A percentile compares a stretch with the other conserved stretches of the same genome.
phyloP scores from a whole-genome alignment of 2,113 vertebrate genomes.

The Xenus cinereus region DNA sequence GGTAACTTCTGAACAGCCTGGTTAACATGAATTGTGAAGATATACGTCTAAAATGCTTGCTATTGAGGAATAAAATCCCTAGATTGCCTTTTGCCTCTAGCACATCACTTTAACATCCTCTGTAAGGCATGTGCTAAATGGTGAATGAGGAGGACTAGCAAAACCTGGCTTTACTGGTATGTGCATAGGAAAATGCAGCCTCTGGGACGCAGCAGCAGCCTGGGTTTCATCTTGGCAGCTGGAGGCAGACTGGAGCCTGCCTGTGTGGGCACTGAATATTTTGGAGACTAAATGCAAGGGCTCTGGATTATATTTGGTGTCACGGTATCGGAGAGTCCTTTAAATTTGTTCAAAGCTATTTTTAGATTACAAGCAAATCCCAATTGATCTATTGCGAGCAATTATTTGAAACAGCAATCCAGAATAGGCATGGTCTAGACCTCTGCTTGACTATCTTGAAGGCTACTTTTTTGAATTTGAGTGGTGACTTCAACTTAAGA shows the following conservation, averaged over 20 bases:
- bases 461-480: not conserved
- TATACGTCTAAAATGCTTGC: not conserved
- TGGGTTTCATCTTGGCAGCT: not conserved
- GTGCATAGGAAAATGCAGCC: not conserved
- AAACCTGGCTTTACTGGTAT: not conserved
- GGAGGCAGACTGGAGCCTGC: not conserved
- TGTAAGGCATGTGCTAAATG: fast-evolving
- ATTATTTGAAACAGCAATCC: not conserved
- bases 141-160: not conserved
- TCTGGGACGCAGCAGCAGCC: not conserved
- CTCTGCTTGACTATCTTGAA: not conserved
- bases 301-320: not conserved
- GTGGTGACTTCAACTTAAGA: not conserved
- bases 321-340: not conserved
- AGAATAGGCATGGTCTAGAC: not conserved
- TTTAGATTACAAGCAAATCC: not conserved
- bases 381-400: not conserved
- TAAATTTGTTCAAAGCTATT: not conserved
- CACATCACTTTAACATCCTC: fast-evolving
- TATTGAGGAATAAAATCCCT: not conserved
- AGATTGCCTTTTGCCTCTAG: not conserved
- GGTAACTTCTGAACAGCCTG: not conserved
- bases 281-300: not conserved
- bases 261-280: not conserved
- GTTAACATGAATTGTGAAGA: not conserved